Percentiles rank a stretch among this genome's conserved stretches.
phyloP scores from a whole-genome alignment of 2,888 invertebrate genomes.

The Uropetala carovei region DNA sequence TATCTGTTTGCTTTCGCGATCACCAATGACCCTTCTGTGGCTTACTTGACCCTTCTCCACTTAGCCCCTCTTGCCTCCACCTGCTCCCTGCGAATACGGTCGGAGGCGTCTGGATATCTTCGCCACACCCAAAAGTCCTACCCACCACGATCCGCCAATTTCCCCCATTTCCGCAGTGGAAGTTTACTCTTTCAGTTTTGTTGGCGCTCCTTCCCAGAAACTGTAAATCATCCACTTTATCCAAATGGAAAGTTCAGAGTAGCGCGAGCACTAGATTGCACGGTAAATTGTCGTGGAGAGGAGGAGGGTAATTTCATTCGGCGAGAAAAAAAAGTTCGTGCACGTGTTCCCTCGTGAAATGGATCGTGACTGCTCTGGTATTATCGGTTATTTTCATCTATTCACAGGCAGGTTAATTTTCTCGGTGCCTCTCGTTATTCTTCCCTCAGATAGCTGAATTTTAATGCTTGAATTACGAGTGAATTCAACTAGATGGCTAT shows the following conservation, averaged over 20 bases:
- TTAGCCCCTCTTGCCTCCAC: neutral
- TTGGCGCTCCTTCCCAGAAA: neutral
- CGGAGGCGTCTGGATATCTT: neutral
- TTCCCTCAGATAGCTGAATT: too few species aligned
- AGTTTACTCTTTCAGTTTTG: neutral
- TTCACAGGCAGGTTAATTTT: too few species aligned
- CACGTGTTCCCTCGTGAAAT: too few species aligned
- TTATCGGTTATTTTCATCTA: too few species aligned
- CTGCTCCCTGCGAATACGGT: neutral
- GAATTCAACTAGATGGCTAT: too few species aligned
- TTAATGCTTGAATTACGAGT: too few species aligned
- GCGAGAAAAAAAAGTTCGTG: neutral
- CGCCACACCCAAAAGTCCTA: neutral
- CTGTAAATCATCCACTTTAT: neutral
- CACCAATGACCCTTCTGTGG: constrained; percentile 44
- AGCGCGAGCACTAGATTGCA: neutral
- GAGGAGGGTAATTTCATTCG: neutral
- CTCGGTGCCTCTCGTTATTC: too few species aligned
- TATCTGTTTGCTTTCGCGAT: constrained; percentile 37
- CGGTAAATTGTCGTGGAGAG: neutral
- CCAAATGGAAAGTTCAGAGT: neutral
- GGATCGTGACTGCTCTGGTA: too few species aligned
- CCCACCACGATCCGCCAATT: neutral
- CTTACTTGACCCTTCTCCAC: neutral
- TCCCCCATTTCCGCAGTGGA: constrained; percentile 2